phyloP scores from a whole-genome alignment of 2,797 vertebrate species.

The Pseudochirops corinnae region DNA sequence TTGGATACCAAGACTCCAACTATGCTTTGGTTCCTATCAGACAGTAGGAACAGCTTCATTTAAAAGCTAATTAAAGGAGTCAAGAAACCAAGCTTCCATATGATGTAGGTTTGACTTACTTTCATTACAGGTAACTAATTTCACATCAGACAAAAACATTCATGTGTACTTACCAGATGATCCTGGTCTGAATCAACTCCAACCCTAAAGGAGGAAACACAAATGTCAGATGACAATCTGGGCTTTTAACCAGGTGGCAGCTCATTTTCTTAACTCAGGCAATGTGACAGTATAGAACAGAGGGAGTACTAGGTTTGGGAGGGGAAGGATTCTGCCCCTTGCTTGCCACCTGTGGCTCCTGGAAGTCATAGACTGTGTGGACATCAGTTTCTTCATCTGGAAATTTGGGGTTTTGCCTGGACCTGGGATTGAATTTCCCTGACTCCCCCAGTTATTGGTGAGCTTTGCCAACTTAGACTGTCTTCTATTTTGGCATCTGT shows the following conservation, averaged over 20 bases:
- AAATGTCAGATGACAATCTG: conserved; percentile 72
- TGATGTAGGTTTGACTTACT: conserved; percentile 38
- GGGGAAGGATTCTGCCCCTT: not conserved
- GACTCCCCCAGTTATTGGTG: not conserved
- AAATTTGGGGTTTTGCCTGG: not conserved
- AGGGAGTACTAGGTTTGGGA: not conserved
- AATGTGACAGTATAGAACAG: not conserved
- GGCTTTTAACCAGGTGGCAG: conserved; percentile 11
- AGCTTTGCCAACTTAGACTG: not conserved
- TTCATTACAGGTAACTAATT: conserved; percentile 52
- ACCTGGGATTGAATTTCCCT: not conserved
- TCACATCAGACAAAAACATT: conserved; percentile 41
- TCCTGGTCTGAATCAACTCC: conserved; percentile 96
- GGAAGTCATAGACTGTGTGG: not conserved
- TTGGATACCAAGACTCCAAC: conserved; percentile 47
- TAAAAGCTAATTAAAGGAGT: conserved; percentile 59
- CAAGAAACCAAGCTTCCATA: conserved; percentile 45
- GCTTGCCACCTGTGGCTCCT: not conserved
- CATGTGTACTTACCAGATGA: conserved; percentile 89
- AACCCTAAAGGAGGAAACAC: conserved; percentile 88
- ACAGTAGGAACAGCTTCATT: conserved; percentile 57
- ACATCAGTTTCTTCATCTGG: not conserved
- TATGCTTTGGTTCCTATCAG: conserved; percentile 51
- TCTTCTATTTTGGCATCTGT: not conserved
- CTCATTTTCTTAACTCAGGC: conserved; percentile 34